A percentile compares a stretch with the other conserved stretches of the same genome.
Conservation (phyloP, 2,888 invertebrate species). For the Cerastis leucographa region DNA sequence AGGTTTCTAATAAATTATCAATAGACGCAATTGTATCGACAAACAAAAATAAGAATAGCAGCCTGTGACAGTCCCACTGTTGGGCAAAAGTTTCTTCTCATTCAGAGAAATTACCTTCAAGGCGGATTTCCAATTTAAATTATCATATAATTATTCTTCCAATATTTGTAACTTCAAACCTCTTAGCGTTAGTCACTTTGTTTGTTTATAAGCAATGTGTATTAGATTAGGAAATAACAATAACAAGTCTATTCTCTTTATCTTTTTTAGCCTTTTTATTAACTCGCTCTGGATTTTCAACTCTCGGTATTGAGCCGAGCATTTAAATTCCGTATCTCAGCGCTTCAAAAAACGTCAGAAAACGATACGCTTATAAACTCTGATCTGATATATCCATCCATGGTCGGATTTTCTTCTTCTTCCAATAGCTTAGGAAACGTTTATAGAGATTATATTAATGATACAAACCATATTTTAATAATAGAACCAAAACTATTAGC, state of each 20-base stretch:
- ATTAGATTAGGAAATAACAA: background rate
- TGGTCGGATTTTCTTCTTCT: background rate
- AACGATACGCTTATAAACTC: too few species aligned
- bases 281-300: too few species aligned
- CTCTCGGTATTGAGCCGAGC: too few species aligned
- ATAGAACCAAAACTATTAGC: too few species aligned
- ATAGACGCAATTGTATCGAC: background rate
- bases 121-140: background rate
- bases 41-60: background rate
- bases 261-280: background rate
- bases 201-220: background rate
- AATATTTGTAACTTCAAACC: background rate
- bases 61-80: background rate
- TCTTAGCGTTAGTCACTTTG: too few species aligned
- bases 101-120: background rate
- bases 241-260: background rate
- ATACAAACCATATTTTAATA: conserved; percentile 7
- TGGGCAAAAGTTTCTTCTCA: background rate
- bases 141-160: background rate
- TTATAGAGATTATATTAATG: background rate
- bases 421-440: background rate
- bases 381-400: background rate
- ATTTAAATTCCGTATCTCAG: too few species aligned
- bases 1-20: background rate
- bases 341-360: too few species aligned